phyloP scores from a whole-genome alignment of 2,113 vertebrate species.

The Zosterops hypoxanthus region DNA sequence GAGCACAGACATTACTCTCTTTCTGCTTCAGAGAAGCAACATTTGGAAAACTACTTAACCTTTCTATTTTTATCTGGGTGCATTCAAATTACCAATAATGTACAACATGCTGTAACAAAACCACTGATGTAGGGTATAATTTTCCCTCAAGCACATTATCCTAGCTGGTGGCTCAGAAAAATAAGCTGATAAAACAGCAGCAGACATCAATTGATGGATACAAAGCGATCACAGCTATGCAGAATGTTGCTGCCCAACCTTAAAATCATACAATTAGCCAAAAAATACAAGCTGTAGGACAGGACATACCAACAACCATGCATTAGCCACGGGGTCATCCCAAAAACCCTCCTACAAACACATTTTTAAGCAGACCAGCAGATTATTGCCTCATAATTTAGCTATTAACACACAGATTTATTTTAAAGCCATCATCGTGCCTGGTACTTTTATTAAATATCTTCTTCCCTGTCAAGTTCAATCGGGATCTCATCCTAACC shows the following conservation, averaged over 20 bases:
- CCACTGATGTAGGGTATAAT: constrained; percentile 70
- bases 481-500: constrained; percentile 46
- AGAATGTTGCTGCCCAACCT: constrained; percentile 37
- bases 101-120: constrained; percentile 65
- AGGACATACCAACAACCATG: not conserved
- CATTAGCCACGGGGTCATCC: not conserved
- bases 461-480: constrained; percentile 56
- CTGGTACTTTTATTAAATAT: constrained; percentile 40
- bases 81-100: constrained; percentile 70
- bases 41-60: constrained; percentile 62
- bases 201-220: constrained; percentile 60
- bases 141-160: constrained; percentile 70
- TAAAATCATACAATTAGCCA: constrained; percentile 59
- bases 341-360: constrained; percentile 18
- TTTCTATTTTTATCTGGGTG: constrained; percentile 70
- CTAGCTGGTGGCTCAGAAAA: constrained; percentile 65
- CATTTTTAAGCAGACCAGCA: not conserved
- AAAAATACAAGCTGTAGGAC: constrained; percentile 2
- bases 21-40: constrained; percentile 54
- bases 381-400: constrained; percentile 49
- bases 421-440: constrained; percentile 47
- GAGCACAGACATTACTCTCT: not conserved
- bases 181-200: constrained; percentile 69
- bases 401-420: constrained; percentile 47
- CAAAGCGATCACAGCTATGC: constrained; percentile 34